Evolutionary conservation across 2,113 vertebrate genomes (phyloP).

Genomic region (Periophthalmodon schlosseri): DNA sequence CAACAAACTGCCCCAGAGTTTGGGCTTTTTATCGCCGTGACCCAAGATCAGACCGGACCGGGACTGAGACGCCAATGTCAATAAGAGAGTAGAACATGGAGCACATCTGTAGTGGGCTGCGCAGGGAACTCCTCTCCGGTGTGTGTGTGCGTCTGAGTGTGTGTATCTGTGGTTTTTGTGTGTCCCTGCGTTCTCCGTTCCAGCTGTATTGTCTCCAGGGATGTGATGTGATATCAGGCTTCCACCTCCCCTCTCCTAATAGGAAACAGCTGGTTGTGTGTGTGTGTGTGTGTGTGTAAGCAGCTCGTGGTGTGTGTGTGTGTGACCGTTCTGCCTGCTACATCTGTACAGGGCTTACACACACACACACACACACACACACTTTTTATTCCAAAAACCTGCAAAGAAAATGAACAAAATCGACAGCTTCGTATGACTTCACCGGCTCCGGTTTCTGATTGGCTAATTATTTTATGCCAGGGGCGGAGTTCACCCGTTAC

Average conservation of each 20-base stretch:
- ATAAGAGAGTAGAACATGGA: background rate
- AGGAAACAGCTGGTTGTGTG: constrained; percentile 51
- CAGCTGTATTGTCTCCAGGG: constrained; percentile 57
- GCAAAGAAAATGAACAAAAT: background rate
- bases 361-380: no score
- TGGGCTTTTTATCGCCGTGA: background rate
- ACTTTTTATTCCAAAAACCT: constrained; percentile 14
- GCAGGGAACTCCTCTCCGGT: constrained; percentile 36
- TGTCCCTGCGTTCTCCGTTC: constrained; percentile 36
- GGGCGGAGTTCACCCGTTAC: constrained; percentile 85
- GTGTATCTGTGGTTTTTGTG: constrained; percentile 28
- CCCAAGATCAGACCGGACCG: background rate
- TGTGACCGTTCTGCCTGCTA: no score
- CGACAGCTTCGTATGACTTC: constrained; percentile 4
- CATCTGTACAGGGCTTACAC: no score
- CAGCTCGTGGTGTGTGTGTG: no score
- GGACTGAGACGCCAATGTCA: constrained; percentile 7
- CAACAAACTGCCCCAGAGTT: background rate
- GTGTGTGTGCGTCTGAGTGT: constrained; percentile 25
- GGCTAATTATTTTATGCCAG: constrained; percentile 62
- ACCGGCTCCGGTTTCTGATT: background rate
- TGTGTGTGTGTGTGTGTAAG: constrained; percentile 31
- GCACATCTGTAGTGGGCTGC: constrained; percentile 18
- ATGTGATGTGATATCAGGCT: constrained; percentile 63
- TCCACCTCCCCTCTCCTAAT: constrained; percentile 57